These are phyloP conservation scores for Ia io DNA, from an alignment of 2,113 vertebrate genomes.

Conservation along the genomic window DNA sequence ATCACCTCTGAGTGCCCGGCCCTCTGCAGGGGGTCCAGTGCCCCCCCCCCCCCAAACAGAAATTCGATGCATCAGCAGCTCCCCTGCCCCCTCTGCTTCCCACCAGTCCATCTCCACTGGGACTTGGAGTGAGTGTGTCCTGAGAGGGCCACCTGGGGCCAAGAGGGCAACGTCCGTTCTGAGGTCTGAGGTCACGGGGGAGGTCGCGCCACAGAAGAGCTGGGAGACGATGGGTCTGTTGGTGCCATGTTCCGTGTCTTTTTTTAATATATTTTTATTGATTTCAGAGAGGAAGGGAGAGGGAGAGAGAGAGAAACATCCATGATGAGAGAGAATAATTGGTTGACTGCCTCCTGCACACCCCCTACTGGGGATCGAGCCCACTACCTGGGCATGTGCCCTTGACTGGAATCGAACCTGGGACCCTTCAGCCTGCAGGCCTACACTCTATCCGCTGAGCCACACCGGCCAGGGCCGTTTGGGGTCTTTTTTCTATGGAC, in stretches of 20 bases:
- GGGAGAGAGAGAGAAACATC: too few species aligned
- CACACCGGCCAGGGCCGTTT: neutral
- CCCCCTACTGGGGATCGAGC: too few species aligned
- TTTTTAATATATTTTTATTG: too few species aligned
- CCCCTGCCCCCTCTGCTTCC: neutral
- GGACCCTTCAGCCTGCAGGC: too few species aligned
- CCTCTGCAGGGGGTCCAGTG: rapidly evolving
- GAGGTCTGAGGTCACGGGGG: neutral
- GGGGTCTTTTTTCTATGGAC: rapidly evolving
- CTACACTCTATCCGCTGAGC: too few species aligned
- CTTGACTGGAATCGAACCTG: too few species aligned
- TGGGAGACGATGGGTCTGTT: rapidly evolving
- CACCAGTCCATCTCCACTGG: neutral
- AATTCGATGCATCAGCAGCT: too few species aligned
- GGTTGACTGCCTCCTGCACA: too few species aligned
- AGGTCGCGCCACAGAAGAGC: neutral
- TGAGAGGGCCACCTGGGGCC: neutral
- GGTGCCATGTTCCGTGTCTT: neutral
- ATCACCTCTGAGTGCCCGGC: neutral
- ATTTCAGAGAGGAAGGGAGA: too few species aligned
- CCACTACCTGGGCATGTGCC: too few species aligned
- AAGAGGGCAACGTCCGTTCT: neutral
- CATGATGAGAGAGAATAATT: too few species aligned
- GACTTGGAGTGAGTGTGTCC: rapidly evolving
- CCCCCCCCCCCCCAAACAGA: neutral